phyloP scores from a whole-genome alignment of 53 echinoderm and acorn worm genomes.

The Henricia sp. region DNA sequence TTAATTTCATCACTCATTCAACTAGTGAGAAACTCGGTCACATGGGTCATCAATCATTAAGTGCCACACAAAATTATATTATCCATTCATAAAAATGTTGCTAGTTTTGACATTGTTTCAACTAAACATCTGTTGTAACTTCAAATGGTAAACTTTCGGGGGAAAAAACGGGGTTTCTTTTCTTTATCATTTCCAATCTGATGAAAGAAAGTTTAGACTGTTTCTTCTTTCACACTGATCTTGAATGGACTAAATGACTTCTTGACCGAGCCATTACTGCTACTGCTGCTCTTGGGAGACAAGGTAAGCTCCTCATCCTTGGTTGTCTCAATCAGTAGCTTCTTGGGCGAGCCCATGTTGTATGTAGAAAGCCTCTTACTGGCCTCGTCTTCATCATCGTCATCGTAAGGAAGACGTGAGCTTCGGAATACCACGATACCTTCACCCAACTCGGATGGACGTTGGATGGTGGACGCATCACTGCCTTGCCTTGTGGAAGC shows the following conservation, averaged over 20 bases:
- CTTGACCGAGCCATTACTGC: slow-evolving; percentile 8
- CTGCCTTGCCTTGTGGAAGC: slow-evolving; percentile 35
- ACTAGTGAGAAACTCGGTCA: too few species aligned
- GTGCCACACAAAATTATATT: too few species aligned
- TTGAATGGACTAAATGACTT: background rate
- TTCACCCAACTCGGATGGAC: background rate
- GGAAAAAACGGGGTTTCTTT: background rate
- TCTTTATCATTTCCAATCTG: background rate
- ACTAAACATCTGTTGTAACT: too few species aligned
- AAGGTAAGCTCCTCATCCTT: background rate
- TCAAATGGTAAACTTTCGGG: background rate
- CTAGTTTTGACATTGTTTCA: too few species aligned
- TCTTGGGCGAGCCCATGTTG: slow-evolving; percentile 43
- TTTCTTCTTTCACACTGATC: slow-evolving; percentile 25
- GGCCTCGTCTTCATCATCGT: background rate
- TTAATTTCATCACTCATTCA: too few species aligned
- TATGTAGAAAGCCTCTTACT: slow-evolving; percentile 29
- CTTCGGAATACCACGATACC: slow-evolving; percentile 11
- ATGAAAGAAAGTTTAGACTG: slow-evolving; percentile 18
- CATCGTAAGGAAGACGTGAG: too few species aligned
- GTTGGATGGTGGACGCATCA: slow-evolving; percentile 19
- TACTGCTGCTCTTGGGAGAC: background rate
- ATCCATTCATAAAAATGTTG: too few species aligned
- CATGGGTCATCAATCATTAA: too few species aligned
- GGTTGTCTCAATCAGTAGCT: background rate